Percentiles rank a stretch among this genome's conserved stretches.
phyloP scores from a whole-genome alignment of 2,888 invertebrate species.

The Dolichopus griseipennis region DNA sequence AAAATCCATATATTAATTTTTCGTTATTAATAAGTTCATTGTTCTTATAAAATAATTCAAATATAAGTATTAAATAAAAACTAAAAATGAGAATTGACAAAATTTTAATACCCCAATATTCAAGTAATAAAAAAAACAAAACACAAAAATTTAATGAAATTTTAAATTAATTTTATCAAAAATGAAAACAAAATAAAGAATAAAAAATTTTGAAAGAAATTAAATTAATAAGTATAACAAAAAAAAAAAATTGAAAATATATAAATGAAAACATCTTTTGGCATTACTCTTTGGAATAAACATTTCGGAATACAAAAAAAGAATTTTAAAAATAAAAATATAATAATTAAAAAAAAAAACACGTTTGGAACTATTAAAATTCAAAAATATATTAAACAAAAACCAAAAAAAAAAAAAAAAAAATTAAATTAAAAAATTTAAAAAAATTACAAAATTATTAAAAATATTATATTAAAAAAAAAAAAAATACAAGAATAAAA shows the following conservation, averaged over 20 bases:
- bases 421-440: not conserved
- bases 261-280: conserved; percentile 17
- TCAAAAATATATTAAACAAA: conserved; percentile 24
- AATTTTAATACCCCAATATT: too few species aligned
- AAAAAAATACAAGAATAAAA: too few species aligned
- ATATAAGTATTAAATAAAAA: too few species aligned
- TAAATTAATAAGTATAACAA: not conserved
- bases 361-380: conserved; percentile 6
- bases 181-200: not conserved
- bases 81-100: too few species aligned
- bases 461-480: too few species aligned
- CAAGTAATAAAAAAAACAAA: too few species aligned
- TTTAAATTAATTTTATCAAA: conserved; percentile 18
- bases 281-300: not conserved
- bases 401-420: conserved; percentile 15
- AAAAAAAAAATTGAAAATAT: not conserved
- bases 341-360: not conserved
- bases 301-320: not conserved
- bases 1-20: too few species aligned
- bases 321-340: not conserved
- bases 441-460: too few species aligned
- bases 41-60: too few species aligned
- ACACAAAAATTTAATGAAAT: conserved; percentile 22
- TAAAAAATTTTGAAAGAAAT: not conserved
- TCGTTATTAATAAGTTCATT: too few species aligned